Percentiles rank a stretch among this genome's conserved stretches.
These are phyloP conservation scores for Pteropus rufus DNA, from an alignment of 2,797 vertebrate genomes.

Conservation along the genomic window DNA sequence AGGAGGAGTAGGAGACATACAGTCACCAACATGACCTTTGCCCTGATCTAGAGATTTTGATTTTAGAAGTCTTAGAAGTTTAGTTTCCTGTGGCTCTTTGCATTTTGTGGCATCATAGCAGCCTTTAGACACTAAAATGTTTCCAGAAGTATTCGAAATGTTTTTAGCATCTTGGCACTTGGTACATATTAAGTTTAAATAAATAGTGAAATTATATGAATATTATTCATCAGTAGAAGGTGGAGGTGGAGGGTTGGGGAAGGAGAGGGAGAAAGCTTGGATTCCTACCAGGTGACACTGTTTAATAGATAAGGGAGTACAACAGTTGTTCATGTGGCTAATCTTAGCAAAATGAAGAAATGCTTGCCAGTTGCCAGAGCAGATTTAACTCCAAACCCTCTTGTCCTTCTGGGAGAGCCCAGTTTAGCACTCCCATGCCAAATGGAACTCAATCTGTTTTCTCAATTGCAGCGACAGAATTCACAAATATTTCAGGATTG, in stretches of 20 bases:
- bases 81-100: background rate
- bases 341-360: background rate
- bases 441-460: background rate
- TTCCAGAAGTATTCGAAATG: background rate
- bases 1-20: background rate
- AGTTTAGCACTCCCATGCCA: background rate
- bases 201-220: background rate
- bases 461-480: background rate
- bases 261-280: background rate
- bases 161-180: background rate
- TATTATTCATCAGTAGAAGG: conserved; percentile 56
- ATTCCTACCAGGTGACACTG: background rate
- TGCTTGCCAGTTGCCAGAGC: background rate
- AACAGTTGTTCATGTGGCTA: background rate
- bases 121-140: background rate
- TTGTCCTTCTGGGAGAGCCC: background rate
- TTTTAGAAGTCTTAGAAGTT: background rate
- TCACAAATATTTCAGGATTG: background rate
- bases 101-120: background rate
- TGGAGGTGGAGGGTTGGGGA: background rate
- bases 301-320: background rate
- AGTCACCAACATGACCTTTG: background rate
- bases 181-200: background rate
- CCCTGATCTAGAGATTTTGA: background rate
- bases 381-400: background rate